phyloP scores from a whole-genome alignment of 2,113 vertebrate species.

The Podiceps cristatus region DNA sequence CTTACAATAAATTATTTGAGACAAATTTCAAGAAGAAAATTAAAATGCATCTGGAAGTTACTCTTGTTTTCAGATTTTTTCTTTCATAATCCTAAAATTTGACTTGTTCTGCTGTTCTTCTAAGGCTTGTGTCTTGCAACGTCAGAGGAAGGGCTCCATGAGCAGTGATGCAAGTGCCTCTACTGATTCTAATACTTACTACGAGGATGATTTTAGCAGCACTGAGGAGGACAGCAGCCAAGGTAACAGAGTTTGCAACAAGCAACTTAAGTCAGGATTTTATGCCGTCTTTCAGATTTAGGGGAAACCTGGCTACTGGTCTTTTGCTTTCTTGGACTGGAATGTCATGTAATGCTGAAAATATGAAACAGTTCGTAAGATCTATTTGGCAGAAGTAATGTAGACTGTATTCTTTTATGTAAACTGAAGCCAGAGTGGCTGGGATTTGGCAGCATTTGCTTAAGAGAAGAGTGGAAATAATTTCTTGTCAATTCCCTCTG shows the following conservation, averaged over 20 bases:
- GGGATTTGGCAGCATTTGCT: not conserved
- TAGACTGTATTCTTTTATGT: not conserved
- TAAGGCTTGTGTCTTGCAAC: constrained; percentile 95
- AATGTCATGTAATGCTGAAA: not conserved
- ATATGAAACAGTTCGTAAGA: not conserved
- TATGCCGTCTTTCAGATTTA: not conserved
- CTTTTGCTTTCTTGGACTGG: not conserved
- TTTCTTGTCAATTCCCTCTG: not conserved
- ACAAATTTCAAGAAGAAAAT: not conserved
- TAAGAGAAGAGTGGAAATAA: not conserved
- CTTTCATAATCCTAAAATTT: not conserved
- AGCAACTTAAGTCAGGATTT: not conserved
- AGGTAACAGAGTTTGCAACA: constrained; percentile 75
- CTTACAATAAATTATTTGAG: not conserved
- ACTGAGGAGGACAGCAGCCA: constrained; percentile 99
- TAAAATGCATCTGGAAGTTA: not conserved
- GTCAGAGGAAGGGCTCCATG: constrained; percentile 96
- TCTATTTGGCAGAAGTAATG: not conserved
- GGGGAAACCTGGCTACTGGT: not conserved
- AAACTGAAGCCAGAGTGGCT: not conserved
- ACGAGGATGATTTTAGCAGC: constrained; percentile 98
- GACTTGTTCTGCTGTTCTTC: not conserved
- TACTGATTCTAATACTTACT: constrained; percentile 98
- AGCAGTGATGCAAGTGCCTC: constrained; percentile 98
- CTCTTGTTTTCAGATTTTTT: not conserved